Percentiles rank a stretch among this genome's conserved stretches.
phyloP scores from a whole-genome alignment of 2,113 vertebrate genomes.

The Bos taurus region DNA sequence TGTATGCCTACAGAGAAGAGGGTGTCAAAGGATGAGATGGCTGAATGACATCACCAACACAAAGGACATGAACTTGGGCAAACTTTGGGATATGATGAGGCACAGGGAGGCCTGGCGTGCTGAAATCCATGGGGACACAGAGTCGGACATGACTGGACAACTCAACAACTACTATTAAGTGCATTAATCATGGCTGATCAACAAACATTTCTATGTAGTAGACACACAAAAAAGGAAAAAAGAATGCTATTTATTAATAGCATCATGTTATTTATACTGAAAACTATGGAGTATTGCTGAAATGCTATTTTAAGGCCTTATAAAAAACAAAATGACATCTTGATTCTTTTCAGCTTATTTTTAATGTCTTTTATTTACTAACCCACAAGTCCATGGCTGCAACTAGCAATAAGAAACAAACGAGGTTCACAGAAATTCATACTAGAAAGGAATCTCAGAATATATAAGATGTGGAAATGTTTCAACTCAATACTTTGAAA shows the following conservation, averaged over 20 bases:
- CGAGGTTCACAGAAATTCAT: not conserved
- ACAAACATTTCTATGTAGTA: not conserved
- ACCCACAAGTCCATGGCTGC: not conserved
- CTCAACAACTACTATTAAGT: not conserved
- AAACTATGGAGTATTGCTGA: not conserved
- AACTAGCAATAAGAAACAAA: not conserved
- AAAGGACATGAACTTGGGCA: not conserved
- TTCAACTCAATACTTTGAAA: not conserved
- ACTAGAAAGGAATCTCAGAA: slow-evolving; percentile 1
- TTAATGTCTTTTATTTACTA: not conserved
- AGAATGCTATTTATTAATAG: not conserved
- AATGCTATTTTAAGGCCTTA: not conserved
- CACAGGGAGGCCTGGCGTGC: not conserved
- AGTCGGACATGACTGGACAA: not conserved
- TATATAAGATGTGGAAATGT: not conserved
- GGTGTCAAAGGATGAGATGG: not conserved
- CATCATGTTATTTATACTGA: not conserved
- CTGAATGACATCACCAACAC: not conserved
- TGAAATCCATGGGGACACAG: not conserved
- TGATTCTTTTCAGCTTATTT: not conserved
- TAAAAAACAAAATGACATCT: not conserved
- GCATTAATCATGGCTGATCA: not conserved
- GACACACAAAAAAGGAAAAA: not conserved
- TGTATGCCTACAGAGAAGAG: not conserved
- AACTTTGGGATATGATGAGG: not conserved